Base-by-base conservation (phyloP, 2,888 invertebrate genomes). In the Meiosimyza decipiens region DNA sequence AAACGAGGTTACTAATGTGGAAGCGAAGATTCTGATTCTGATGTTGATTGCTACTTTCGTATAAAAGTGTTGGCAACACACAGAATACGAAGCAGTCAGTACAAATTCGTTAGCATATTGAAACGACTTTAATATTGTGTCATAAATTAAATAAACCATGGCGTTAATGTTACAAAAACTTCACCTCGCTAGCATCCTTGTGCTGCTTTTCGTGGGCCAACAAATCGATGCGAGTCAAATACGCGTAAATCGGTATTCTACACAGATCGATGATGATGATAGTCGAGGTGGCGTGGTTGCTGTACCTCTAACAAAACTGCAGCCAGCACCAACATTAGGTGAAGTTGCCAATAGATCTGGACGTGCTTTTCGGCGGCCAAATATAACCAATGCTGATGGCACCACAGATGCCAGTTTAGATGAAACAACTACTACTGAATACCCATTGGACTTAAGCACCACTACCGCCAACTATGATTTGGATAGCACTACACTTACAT, bases 221-320 rank as follows among this genome's bases (percentile, higher is more conserved):
- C 15, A 54, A 28, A 71, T 72, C 16, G 79, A 81, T 68, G 72
- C 79, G 6, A 81, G 82, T 11, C 85, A 84, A 76, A 80, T 83
- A 71, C 82, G 83, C 71, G 80, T 80, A 22, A 84, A 81, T 74
- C 83, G 84, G 1, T 82, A 79, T 74, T 78, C 78, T n/a, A 79
- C 78, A 50, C 79, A 79, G 54, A 78, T 82, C 11, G 80, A 80
- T 62, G 80, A 79, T 67, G 81, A 79, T 60, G 59, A 63, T n/a
- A 67, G 40, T 47, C 71, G 50, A 49, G 47, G 47, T 6, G 62
- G 54, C n/a, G 76, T 72, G 0, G 73, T 75, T 22, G 77, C 77
- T 66, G 82, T 80, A 3, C 65, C 65, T 18, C 81, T 81, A 16
- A 73, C 74, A 1, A 80, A 82, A 66, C 74, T 80, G 3, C 75